Base-by-base conservation (phyloP, 2,113 vertebrate species). In the Grammomys surdaster region DNA sequence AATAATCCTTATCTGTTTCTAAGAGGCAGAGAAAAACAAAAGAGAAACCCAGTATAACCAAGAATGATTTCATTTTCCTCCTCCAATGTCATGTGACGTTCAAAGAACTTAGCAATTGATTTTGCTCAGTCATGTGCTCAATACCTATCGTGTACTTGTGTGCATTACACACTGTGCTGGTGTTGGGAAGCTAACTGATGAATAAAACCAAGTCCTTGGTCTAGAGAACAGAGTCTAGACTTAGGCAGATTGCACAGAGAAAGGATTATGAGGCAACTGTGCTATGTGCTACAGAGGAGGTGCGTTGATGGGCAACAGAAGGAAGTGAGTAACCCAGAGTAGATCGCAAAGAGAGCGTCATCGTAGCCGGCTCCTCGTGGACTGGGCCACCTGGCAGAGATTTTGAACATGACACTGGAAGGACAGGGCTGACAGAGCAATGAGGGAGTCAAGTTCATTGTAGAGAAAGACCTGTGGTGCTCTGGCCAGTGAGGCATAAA, bases 101-200 rank as follows among this genome's bases (percentile, higher is more conserved):
- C 94, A 43, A 19, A 89, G 89, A 94, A 89, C 92, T 95, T 95
- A 88, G 92, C 69, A 77, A 96, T 80, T 94, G 90, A 94, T 97
- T 95, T 96, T 75, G 86, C 86, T 85, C 90, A 72, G 43, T 96
- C 86, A 80, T 89, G 46, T 9, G 24, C 77, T 95, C 92, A 84
- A 58, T 94, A 89, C 77, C 67, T 65, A 95, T 63, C 90, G 60
- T 92, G 60, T 65, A 77, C 73, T 67, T 89, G 82, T 80, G 87
- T 84, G 28, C 81, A 96, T 90, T 85, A 94, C 93, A 97, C n/a
- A 84, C 40, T 82, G 14, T 31, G 3, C 56, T 65, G 43, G 69
- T 82, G 5, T 78, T 60, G 65, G 67, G 28, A 90, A 94, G 78
- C 94, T 65, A 91, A 72, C 93, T 84, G 89, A 94, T 81, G 58